phyloP scores from a whole-genome alignment of 2,888 invertebrate species.

The Ormia ochracea region DNA sequence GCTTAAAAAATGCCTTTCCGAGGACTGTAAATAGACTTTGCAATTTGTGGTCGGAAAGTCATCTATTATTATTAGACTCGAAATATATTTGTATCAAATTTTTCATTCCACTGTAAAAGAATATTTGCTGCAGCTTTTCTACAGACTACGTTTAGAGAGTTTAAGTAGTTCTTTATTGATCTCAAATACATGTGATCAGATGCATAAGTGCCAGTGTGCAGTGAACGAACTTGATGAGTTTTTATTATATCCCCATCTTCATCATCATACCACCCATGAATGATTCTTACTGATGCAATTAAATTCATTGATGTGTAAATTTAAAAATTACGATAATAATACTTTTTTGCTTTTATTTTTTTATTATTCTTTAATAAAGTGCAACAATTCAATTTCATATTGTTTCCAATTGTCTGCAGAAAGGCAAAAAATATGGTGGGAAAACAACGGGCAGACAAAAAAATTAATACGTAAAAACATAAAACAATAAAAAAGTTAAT shows the following conservation, averaged over 20 bases:
- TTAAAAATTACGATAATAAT: slow-evolving; percentile 75
- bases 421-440: background rate
- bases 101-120: no score
- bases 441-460: background rate
- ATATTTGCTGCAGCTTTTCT: no score
- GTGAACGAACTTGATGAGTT: no score
- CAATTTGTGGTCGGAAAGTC: no score
- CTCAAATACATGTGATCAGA: no score
- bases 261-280: background rate
- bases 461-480: background rate
- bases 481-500: slow-evolving; percentile 31
- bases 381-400: slow-evolving; percentile 57
- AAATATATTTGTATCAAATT: no score
- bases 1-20: no score
- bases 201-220: no score
- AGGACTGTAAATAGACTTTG: no score
- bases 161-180: no score
- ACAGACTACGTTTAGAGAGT: no score
- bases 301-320: slow-evolving; percentile 76
- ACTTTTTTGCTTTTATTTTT: slow-evolving; percentile 16
- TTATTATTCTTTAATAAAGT: slow-evolving; percentile 48
- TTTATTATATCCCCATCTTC: background rate
- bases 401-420: slow-evolving; percentile 45
- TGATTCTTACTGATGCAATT: slow-evolving; percentile 65
- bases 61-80: no score